Conservation (phyloP, 2,888 invertebrate genomes). For the Heliconius hortense region DNA sequence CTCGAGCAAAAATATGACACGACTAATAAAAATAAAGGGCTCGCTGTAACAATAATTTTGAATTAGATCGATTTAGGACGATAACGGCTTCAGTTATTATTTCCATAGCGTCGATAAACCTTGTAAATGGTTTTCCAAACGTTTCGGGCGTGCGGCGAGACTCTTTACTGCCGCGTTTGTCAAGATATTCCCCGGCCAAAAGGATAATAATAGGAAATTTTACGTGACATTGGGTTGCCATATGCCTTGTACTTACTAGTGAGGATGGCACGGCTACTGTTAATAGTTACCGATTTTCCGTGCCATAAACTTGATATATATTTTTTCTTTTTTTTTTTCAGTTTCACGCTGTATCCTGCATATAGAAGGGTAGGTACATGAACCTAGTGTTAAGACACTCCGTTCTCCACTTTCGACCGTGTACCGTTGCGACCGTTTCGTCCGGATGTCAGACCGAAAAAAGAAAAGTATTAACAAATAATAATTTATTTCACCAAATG, state of each 20-base stretch:
- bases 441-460: too few species aligned
- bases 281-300: slow-evolving; percentile 26
- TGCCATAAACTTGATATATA: background rate
- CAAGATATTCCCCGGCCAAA: slow-evolving; percentile 73
- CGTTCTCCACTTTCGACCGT: too few species aligned
- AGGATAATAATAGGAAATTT: slow-evolving; percentile 75
- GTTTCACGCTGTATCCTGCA: too few species aligned
- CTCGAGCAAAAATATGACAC: slow-evolving; percentile 25
- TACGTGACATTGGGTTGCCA: slow-evolving; percentile 76
- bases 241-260: slow-evolving; percentile 51
- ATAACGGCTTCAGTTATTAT: slow-evolving; percentile 80
- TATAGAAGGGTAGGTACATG: too few species aligned
- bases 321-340: background rate
- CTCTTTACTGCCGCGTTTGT: slow-evolving; percentile 80
- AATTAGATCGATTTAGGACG: slow-evolving; percentile 80
- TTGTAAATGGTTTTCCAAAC: slow-evolving; percentile 81
- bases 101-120: slow-evolving; percentile 80
- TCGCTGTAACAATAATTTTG: slow-evolving; percentile 79
- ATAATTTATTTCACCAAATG: too few species aligned
- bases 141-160: slow-evolving; percentile 71
- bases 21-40: slow-evolving; percentile 75
- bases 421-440: too few species aligned
- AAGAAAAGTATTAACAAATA: too few species aligned
- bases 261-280: slow-evolving; percentile 28
- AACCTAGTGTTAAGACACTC: too few species aligned